Evolutionary conservation across 2,888 invertebrate species (phyloP), one percentile per base, ranked within the genome.

Genomic region (Lasioglossum oenotherae): DNA sequence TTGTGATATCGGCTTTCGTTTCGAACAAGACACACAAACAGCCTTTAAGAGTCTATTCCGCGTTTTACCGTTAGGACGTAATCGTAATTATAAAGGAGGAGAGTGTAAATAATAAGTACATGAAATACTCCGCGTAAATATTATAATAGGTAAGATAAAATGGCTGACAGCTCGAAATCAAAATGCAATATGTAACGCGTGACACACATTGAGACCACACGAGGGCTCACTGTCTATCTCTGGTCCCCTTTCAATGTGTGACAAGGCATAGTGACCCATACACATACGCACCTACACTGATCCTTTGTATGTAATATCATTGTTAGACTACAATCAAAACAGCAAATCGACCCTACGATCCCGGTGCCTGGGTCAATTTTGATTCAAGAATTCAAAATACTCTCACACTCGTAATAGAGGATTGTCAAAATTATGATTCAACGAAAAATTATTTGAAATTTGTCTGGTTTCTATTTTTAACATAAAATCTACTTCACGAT

Each of bases 161-260:
- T 93, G 93, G 93, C 93, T 93, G 91, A 91, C 90, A 91, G 93
- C 92, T 92, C 92, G 90, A 92, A 93, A 94, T 93, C 93, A 93
- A 93, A 93, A 93, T 91, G 86, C 87, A 88, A 92, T 85, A 88
- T 91, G 88, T 90, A 90, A 87, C 80, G 85, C 88, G 81, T 88
- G 87, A 87, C 82, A 79, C 69, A 86, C 88, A 89, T 87, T 88
- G 87, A 87, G 82, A 85, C 75, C 87, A 87, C 35, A 72, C 46
- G 44, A 82, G 71, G 79, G 76, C 57, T 78, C 85, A 81, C 71
- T 82, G 44, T 79, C 4, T n/a, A 31, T 64, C 35, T 77, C 79
- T 74, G 92, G 87, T 83, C 86, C 89, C 87, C 89, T 91, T 86
- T 90, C 92, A 92, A 92, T 93, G 91, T 90, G 87, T 81, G 92